These are phyloP conservation scores for Cynopterus sphinx DNA, from an alignment of 2,797 vertebrate genomes.

Conservation along the genomic window DNA sequence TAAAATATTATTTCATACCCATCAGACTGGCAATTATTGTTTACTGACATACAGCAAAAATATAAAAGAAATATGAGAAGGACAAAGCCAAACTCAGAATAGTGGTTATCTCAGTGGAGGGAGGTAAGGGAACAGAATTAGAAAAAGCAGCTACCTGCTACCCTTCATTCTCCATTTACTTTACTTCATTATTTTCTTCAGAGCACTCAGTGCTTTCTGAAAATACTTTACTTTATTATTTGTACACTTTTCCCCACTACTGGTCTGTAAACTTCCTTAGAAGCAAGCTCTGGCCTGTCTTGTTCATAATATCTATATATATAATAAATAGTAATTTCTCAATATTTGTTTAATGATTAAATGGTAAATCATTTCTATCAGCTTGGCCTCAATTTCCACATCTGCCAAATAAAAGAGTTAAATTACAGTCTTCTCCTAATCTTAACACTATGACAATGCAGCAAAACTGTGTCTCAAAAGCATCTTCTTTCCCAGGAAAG, in stretches of 20 bases:
- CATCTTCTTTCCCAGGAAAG: neutral
- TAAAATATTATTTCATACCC: no score
- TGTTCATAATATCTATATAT: neutral
- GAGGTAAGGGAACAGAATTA: neutral
- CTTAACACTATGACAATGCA: neutral
- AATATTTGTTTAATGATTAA: neutral
- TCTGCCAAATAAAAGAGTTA: neutral
- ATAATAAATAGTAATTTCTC: neutral
- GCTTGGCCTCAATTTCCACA: neutral
- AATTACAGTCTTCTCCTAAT: neutral
- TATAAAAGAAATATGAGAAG: slow-evolving; percentile 2
- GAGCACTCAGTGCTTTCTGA: neutral
- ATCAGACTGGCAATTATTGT: neutral
- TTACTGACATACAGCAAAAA: neutral
- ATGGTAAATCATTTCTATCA: neutral
- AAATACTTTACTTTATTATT: neutral
- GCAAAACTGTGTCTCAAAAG: neutral
- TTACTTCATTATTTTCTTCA: neutral
- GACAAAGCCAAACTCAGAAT: slow-evolving; percentile 19
- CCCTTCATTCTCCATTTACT: neutral
- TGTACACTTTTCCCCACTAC: neutral
- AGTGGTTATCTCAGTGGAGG: neutral
- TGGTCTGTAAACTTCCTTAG: neutral
- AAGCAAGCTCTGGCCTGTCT: neutral
- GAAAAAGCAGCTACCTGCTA: neutral